phyloP scores from a whole-genome alignment of 2,797 vertebrate species.

The Coracias cyanogaster region DNA sequence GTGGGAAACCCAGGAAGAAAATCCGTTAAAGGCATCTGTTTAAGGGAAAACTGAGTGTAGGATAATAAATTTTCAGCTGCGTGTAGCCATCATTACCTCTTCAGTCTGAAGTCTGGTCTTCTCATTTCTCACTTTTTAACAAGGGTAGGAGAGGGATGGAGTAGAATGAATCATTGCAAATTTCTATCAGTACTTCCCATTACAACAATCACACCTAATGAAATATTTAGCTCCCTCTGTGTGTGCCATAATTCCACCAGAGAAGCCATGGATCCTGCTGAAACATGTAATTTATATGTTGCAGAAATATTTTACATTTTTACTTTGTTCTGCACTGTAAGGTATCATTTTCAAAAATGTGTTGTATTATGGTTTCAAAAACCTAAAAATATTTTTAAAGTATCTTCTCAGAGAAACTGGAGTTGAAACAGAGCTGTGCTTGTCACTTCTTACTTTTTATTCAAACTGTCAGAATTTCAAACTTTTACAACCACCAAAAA shows the following conservation, averaged over 20 bases:
- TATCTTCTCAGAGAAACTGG: not conserved
- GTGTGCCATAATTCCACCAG: not conserved
- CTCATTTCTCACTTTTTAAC: slow-evolving; percentile 3
- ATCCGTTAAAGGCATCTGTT: not conserved
- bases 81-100: not conserved
- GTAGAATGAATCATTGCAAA: not conserved
- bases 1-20: not conserved
- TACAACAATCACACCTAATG: not conserved
- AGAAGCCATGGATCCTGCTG: not conserved
- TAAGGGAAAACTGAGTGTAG: not conserved
- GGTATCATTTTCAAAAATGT: not conserved
- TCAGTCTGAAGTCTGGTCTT: not conserved
- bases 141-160: not conserved
- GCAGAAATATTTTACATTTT: not conserved
- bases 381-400: not conserved
- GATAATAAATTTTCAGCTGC: not conserved
- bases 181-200: not conserved
- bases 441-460: not conserved
- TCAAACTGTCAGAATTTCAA: not conserved
- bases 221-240: not conserved
- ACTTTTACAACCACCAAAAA: not conserved
- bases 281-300: not conserved
- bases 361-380: not conserved
- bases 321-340: not conserved
- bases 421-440: not conserved